These are phyloP conservation scores for Gastrophysa polygoni DNA, from an alignment of 2,888 invertebrate species.

Conservation along the genomic window DNA sequence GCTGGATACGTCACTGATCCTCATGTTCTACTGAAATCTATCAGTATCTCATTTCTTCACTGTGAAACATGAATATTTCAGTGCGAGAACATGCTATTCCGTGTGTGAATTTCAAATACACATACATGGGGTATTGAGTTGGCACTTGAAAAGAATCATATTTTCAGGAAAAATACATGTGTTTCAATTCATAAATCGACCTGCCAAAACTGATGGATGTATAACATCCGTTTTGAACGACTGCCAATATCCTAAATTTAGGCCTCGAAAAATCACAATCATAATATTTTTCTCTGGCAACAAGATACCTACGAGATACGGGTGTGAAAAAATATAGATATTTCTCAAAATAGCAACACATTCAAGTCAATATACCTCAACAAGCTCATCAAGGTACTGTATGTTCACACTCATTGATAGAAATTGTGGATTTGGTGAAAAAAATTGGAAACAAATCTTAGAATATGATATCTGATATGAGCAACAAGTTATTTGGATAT, in stretches of 20 bases:
- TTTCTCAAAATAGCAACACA: no score
- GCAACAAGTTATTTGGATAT: constrained; percentile 9
- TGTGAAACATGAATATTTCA: not conserved
- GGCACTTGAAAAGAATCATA: not conserved
- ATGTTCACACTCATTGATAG: no score
- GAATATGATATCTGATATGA: no score
- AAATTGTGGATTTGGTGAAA: no score
- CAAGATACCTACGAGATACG: not conserved
- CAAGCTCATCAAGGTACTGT: no score
- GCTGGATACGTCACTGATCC: not conserved
- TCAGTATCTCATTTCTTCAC: not conserved
- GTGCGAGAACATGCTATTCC: not conserved
- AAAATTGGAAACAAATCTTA: no score
- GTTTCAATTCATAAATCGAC: constrained; percentile 14
- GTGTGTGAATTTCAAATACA: not conserved
- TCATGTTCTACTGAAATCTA: not conserved
- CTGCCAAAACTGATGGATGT: constrained; percentile 21
- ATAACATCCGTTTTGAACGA: constrained; percentile 17
- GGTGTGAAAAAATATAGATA: no score
- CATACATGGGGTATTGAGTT: not conserved
- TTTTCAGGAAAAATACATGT: not conserved
- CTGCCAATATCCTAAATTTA: constrained; percentile 28
- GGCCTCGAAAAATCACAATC: constrained; percentile 6
- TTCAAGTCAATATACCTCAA: no score
- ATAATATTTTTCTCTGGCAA: constrained; percentile 8